These are phyloP conservation scores for Raja brachyura DNA, from an alignment of 2,113 vertebrate genomes.

Conservation along the genomic window DNA sequence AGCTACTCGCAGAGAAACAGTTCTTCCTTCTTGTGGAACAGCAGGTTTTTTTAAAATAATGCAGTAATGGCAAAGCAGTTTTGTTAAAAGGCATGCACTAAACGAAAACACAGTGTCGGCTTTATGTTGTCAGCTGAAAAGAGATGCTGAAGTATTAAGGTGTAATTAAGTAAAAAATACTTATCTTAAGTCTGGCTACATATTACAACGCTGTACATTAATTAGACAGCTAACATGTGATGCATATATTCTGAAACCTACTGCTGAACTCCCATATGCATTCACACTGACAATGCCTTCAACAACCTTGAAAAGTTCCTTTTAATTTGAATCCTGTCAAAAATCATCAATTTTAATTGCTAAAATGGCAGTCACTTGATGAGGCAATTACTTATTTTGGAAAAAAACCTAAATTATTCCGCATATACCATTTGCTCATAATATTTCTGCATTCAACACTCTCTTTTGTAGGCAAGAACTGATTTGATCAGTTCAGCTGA, in stretches of 20 bases:
- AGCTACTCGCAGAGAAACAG: not conserved
- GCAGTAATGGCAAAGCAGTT: not conserved
- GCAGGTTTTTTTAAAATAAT: not conserved
- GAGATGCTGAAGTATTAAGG: not conserved
- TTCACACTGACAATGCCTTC: not conserved
- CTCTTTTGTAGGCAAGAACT: not conserved
- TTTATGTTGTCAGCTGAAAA: not conserved
- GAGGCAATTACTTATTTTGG: not conserved
- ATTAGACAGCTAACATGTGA: not conserved
- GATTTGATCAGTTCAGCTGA: not conserved
- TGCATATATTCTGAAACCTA: not conserved
- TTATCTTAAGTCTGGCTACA: not conserved
- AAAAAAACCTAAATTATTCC: not conserved
- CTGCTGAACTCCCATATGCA: not conserved
- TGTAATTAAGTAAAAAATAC: not conserved
- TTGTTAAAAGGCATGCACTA: not conserved
- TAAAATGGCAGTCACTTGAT: not conserved
- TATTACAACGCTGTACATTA: not conserved
- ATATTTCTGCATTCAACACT: not conserved
- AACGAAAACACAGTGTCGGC: not conserved
- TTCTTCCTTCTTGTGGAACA: not conserved
- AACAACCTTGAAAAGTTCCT: not conserved
- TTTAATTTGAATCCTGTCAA: not conserved
- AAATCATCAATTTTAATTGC: not conserved
- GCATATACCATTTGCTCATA: not conserved